Evolutionary conservation across 2,113 vertebrate genomes (phyloP), one percentile per base, ranked within the genome.

Genomic region (Ailurus styani): DNA sequence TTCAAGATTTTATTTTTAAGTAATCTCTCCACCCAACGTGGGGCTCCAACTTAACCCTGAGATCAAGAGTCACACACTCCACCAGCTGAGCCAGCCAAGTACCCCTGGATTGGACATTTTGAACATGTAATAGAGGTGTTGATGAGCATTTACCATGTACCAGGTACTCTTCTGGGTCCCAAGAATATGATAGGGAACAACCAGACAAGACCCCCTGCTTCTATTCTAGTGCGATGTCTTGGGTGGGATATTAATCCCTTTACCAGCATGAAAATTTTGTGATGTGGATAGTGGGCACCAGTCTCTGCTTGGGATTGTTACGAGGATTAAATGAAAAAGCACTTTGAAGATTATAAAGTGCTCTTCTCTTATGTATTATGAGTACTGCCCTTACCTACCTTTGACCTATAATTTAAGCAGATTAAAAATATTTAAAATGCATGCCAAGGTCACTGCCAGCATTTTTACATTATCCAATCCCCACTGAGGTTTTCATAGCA

Each of bases 391-490:
- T 45, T 50, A 21, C 7, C 9, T 40, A 20, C 50, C 82, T 94
- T 84, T 95, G 47, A 66, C 3, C 8, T 52, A 57, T 78, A 93
- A 68, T 77, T 97, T 91, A 94, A 87, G 45, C 52, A 89, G 60
- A 77, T 86, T 88, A 40, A 90, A 95, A 82, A 78, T 68, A 40
- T 91, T 88, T 75, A 55, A 89, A 95, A 55, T 93, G 47, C n/a
- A 2, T 50, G 23, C 60, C 54, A 90, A 89, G 54, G 62, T 79
- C 85, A 64, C 81, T 75, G 34, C 21, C 72, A 66, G 37, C 27
- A 11, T 52, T 87, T 81, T 87, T 87, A 57, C 40, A 60, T 60
- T 47, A 78, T 8, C 62, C 64, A 62, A 1, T 93, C 37, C 27
- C 7, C 54, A 82, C 37, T 55, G 82, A 86, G 55, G 11, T 68